A percentile compares a stretch with the other conserved stretches of the same genome.
These are phyloP conservation scores for Sisor rabdophorus DNA, from an alignment of 2,113 vertebrate species.

Conservation along the genomic window DNA sequence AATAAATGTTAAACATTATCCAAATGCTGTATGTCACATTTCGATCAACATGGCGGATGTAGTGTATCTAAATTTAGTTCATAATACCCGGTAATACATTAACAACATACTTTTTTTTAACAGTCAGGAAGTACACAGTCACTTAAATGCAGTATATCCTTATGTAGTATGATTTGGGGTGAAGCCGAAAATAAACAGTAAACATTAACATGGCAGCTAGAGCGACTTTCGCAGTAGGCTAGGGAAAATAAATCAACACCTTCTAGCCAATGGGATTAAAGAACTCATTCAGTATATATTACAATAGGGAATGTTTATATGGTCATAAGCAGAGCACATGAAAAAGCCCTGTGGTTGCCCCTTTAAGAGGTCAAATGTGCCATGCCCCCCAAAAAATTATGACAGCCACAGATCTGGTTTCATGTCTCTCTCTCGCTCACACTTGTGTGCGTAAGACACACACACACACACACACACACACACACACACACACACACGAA, in stretches of 20 bases:
- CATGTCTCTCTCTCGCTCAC: slow-evolving; percentile 17
- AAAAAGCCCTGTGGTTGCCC: slow-evolving; percentile 21
- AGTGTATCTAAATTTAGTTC: too few species aligned
- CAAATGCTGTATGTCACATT: too few species aligned
- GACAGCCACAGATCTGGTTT: slow-evolving; percentile 44
- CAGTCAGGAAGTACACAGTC: too few species aligned
- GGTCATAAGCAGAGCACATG: background rate
- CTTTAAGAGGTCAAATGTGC: slow-evolving; percentile 49
- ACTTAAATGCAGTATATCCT: too few species aligned
- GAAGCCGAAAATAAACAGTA: too few species aligned
- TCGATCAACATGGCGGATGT: too few species aligned
- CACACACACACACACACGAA: slow-evolving; percentile 43
- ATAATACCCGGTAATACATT: too few species aligned
- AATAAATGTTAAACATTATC: too few species aligned
- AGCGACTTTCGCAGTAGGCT: background rate
- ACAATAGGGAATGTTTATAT: background rate
- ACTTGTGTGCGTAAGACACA: too few species aligned
- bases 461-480: slow-evolving; percentile 28
- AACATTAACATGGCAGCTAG: background rate
- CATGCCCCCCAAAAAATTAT: slow-evolving; percentile 34
- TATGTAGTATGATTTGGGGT: too few species aligned
- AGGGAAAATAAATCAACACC: background rate
- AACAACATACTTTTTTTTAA: too few species aligned
- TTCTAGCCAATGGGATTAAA: background rate
- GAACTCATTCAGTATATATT: background rate